Conservation (phyloP, 2,113 vertebrate genomes). For the Azemiops feae region DNA sequence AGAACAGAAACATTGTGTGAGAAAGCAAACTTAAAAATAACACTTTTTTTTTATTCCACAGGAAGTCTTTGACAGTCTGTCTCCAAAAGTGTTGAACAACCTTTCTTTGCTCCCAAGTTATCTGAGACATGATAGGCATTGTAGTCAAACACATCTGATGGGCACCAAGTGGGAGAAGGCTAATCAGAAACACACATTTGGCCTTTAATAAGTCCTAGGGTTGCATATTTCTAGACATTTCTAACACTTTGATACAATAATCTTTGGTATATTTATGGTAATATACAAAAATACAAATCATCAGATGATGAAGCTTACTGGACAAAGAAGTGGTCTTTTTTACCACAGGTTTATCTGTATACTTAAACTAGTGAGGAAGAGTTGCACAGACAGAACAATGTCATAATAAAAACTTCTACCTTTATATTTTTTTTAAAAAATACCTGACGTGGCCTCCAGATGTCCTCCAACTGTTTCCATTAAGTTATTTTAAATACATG, state of each 20-base stretch:
- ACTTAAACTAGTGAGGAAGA: background rate
- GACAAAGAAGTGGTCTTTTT: background rate
- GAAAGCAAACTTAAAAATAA: background rate
- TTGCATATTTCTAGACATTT: background rate
- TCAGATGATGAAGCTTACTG: background rate
- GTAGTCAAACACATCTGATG: background rate
- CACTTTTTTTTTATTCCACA: background rate
- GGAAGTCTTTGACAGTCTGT: background rate
- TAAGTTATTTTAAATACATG: background rate
- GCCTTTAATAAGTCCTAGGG: background rate
- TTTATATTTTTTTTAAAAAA: background rate
- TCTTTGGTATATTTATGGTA: background rate
- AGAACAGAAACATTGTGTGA: constrained; percentile 8
- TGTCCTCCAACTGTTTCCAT: background rate
- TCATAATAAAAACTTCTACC: background rate
- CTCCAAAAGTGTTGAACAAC: background rate
- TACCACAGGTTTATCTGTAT: background rate
- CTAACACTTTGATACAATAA: background rate
- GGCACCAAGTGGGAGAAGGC: background rate
- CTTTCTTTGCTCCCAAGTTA: background rate
- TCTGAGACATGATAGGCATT: background rate
- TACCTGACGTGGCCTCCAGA: background rate
- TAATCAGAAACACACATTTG: background rate
- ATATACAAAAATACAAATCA: background rate
- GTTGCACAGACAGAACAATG: background rate